Conservation (phyloP, 2,113 vertebrate species). For the Myrmecophaga tridactyla region DNA sequence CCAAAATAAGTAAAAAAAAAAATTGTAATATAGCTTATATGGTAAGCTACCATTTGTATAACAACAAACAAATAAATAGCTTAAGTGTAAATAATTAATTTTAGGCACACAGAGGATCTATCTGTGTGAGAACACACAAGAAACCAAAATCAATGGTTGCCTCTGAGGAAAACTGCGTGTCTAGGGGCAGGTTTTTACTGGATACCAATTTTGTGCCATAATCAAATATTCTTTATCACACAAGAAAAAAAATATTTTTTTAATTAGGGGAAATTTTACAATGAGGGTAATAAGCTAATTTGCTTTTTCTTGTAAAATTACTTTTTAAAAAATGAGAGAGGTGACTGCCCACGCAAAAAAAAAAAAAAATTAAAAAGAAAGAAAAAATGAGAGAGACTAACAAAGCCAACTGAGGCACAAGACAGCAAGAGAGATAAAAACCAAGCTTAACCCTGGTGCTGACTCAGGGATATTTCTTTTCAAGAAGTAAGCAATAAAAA, state of each 20-base stretch:
- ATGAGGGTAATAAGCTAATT: not conserved
- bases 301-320: not conserved
- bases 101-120: not conserved
- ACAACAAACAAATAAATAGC: not conserved
- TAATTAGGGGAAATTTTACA: not conserved
- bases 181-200: not conserved
- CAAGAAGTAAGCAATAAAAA: not conserved
- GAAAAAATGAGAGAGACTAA: not conserved
- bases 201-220: not conserved
- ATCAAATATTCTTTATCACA: not conserved
- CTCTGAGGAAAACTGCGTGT: not conserved
- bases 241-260: not conserved
- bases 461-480: not conserved
- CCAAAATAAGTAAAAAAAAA: conserved; percentile 3
- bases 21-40: not conserved
- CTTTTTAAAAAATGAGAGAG: not conserved
- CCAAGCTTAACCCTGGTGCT: not conserved
- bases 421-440: not conserved
- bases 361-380: too few species aligned
- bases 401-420: not conserved
- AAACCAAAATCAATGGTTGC: not conserved
- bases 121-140: not conserved
- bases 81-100: not conserved
- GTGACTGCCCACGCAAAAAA: too few species aligned
- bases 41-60: not conserved